Base-by-base conservation (phyloP, 2,113 vertebrate genomes). In the Emydura subglobosa region DNA sequence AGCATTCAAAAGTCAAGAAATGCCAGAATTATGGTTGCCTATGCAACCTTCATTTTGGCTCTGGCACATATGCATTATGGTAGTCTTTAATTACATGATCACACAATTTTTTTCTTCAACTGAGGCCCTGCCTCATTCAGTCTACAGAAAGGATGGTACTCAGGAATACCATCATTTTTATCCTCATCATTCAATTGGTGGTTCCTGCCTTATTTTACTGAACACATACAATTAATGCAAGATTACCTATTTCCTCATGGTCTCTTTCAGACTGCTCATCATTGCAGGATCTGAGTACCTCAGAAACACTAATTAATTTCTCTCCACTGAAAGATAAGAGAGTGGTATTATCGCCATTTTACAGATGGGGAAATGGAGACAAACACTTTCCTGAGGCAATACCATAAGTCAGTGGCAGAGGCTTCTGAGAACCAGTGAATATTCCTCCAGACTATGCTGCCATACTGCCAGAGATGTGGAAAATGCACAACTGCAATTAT, bases 401-500 rank as follows among this genome's bases (percentile, higher is more conserved):
- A 49, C 80, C 53, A 72, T 42, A 68, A 39, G 53, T n/a, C 34
- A 68, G 29, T 80, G 92, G 91, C 91, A 49, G 29, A 79, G 42
- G 80, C 82, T 87, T 76, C 34, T 80, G 90, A 82, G 22, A 91
- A 42, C 78, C 78, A 59, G 85, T 78, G 86, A 90, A 88, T 83
- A 72, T 86, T 91, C 83, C 90, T 94, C 49, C 79, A 90, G 93
- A 95, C 94, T 0, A 0, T 34, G 80, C 86, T 93, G 88, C 91
- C 95, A 80, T 92, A 87, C 76, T 91, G 53, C 83, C 85, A 90
- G 85, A 86, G 86, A 87, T 42, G 21, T 25, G 29, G 85, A 93
- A 59, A 88, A 82, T 68, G 85, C 61, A 90, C n/a, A 82, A 68
- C 55, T 61, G 72, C 91, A 90, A 85, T 84, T 25, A 87, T 0